A percentile compares a stretch with the other conserved stretches of the same genome.
phyloP scores from a whole-genome alignment of 1,140 invertebrate species.

The Hycleus phaleratus region DNA sequence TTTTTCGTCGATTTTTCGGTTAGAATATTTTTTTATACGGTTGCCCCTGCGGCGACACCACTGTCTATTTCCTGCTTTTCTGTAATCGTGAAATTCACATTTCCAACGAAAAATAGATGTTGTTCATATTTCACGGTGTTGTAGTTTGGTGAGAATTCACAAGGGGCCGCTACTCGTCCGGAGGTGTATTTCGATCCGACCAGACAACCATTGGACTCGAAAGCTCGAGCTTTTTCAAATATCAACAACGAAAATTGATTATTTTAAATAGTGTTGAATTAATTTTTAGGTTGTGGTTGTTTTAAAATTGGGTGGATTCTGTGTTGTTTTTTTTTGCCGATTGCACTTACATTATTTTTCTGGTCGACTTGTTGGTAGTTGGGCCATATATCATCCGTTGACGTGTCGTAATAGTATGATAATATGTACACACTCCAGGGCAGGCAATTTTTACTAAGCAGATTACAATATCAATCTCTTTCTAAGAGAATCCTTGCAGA shows the following conservation, averaged over 20 bases:
- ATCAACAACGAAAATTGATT: background rate
- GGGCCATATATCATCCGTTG: constrained; percentile 38
- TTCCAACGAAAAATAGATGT: background rate
- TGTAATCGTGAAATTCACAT: background rate
- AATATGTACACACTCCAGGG: constrained; percentile 39
- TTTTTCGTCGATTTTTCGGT: too few species aligned
- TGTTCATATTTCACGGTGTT: constrained; percentile 34
- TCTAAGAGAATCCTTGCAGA: constrained; percentile 26
- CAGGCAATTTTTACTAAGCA: constrained; percentile 40
- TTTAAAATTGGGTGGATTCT: background rate
- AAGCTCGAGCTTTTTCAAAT: too few species aligned
- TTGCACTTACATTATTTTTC: constrained; percentile 22
- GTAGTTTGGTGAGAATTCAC: constrained; percentile 22
- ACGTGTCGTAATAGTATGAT: constrained; percentile 41
- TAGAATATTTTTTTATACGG: too few species aligned
- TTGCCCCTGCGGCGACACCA: too few species aligned
- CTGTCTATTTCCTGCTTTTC: too few species aligned
- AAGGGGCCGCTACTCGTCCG: constrained; percentile 24
- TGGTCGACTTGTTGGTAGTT: constrained; percentile 35
- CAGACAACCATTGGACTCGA: constrained; percentile 4
- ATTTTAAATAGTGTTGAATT: too few species aligned
- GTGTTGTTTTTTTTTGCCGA: background rate
- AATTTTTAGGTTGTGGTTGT: too few species aligned
- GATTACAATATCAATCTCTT: constrained; percentile 42
- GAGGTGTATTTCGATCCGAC: constrained; percentile 20